Evolutionary conservation across 2,888 invertebrate genomes (phyloP).

Genomic region (Cephus pulcher): DNA sequence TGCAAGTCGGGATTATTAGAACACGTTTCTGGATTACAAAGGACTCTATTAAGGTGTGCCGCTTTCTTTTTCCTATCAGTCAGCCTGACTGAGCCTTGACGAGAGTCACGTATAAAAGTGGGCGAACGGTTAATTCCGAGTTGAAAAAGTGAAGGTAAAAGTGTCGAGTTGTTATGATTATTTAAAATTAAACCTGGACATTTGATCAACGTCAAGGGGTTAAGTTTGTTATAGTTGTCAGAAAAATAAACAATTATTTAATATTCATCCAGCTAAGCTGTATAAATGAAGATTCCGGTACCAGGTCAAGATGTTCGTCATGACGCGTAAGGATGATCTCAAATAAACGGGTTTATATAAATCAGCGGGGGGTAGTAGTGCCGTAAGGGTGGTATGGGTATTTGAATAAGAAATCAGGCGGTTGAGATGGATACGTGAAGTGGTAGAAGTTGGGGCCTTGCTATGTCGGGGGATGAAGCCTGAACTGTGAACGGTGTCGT

Average conservation of each 20-base stretch:
- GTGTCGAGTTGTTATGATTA: not conserved
- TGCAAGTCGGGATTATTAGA: constrained; percentile 12
- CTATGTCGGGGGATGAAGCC: not conserved
- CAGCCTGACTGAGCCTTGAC: not conserved
- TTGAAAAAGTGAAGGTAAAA: not conserved
- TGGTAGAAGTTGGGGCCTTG: not conserved
- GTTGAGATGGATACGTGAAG: constrained; percentile 21
- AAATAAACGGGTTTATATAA: constrained; percentile 62
- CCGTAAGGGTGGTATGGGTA: constrained; percentile 39
- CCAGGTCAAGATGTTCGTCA: not conserved
- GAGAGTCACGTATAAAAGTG: not conserved
- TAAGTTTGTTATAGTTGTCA: not conserved
- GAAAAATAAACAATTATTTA: not conserved
- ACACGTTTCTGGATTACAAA: constrained; percentile 14
- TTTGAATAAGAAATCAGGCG: constrained; percentile 53
- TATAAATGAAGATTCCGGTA: not conserved
- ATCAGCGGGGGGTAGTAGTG: constrained; percentile 50
- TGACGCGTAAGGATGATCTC: constrained; percentile 54
- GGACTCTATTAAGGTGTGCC: constrained; percentile 8
- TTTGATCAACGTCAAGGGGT: not conserved
- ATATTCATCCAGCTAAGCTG: not conserved
- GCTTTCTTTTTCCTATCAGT: constrained; percentile 6
- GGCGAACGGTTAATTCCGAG: not conserved
- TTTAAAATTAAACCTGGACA: not conserved
- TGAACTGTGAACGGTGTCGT: constrained; percentile 32